A percentile compares a stretch with the other conserved stretches of the same genome.
phyloP scores from a whole-genome alignment of 2,888 invertebrate genomes.

The Sarcophaga caerulescens region DNA sequence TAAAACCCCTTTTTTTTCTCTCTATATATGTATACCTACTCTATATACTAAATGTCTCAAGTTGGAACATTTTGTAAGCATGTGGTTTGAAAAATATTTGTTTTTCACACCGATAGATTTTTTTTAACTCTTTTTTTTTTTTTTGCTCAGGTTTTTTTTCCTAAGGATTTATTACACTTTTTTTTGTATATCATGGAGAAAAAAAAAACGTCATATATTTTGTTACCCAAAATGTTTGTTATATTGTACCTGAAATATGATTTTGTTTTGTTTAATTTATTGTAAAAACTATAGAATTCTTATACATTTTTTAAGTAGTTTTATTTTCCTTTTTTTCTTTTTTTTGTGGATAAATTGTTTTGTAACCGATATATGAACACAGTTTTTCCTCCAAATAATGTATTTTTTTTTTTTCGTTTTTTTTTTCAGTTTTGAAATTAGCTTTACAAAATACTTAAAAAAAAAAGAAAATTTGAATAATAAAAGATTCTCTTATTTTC shows the following conservation, averaged over 20 bases:
- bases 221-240: constrained; percentile 38
- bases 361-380: constrained; percentile 62
- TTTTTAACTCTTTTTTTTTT: constrained; percentile 41
- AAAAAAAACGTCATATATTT: constrained; percentile 24
- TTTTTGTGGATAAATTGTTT: constrained; percentile 52
- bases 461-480: constrained; percentile 23
- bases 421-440: constrained; percentile 41
- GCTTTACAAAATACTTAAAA: constrained; percentile 16
- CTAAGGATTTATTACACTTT: constrained; percentile 58
- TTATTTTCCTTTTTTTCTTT: neutral
- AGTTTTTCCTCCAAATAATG: constrained; percentile 35
- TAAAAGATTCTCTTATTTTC: constrained; percentile 24
- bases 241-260: constrained; percentile 62
- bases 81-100: constrained; percentile 64
- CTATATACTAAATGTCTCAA: constrained; percentile 28
- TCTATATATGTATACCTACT: neutral
- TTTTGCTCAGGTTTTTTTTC: constrained; percentile 38
- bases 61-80: constrained; percentile 63
- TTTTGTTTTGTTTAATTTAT: constrained; percentile 61
- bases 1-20: constrained; percentile 53
- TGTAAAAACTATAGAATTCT: constrained; percentile 59
- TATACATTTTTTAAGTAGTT: neutral
- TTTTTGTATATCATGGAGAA: neutral
- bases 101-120: constrained; percentile 49
- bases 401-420: constrained; percentile 26